Conservation (phyloP, 2,113 vertebrate genomes). For the Thryonomys swinderianus region DNA sequence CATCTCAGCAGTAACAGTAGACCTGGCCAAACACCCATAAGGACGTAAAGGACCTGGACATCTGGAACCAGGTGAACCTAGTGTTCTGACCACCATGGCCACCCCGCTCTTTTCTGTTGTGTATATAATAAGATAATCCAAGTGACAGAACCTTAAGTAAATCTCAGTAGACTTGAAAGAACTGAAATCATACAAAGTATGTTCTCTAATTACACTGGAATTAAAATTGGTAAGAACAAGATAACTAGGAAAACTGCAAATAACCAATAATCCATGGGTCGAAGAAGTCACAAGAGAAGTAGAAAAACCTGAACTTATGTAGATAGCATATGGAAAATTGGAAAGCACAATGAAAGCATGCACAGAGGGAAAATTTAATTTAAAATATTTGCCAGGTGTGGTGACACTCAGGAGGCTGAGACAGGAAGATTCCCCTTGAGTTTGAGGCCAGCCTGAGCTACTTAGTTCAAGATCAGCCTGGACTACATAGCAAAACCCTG, state of each 20-base stretch:
- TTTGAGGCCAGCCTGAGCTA: background rate
- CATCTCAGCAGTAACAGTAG: background rate
- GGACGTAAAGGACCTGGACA: background rate
- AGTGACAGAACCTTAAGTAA: background rate
- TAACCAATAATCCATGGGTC: background rate
- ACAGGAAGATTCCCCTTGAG: background rate
- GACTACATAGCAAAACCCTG: background rate
- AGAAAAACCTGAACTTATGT: background rate
- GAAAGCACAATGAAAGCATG: background rate
- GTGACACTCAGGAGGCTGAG: background rate
- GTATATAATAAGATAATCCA: background rate
- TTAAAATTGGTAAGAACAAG: background rate
- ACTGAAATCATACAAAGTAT: background rate
- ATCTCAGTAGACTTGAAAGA: background rate
- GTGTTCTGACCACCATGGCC: background rate
- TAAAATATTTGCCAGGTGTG: background rate
- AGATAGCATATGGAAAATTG: background rate
- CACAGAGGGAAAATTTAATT: background rate
- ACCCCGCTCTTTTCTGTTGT: no score
- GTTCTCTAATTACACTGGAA: background rate
- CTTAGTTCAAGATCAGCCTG: background rate
- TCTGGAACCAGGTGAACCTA: background rate
- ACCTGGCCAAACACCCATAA: background rate
- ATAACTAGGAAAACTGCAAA: background rate
- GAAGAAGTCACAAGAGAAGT: background rate